Evolutionary conservation across 2,113 vertebrate genomes (phyloP), one percentile per base, ranked within the genome.

Genomic region (Illadopsis cleaveri): DNA sequence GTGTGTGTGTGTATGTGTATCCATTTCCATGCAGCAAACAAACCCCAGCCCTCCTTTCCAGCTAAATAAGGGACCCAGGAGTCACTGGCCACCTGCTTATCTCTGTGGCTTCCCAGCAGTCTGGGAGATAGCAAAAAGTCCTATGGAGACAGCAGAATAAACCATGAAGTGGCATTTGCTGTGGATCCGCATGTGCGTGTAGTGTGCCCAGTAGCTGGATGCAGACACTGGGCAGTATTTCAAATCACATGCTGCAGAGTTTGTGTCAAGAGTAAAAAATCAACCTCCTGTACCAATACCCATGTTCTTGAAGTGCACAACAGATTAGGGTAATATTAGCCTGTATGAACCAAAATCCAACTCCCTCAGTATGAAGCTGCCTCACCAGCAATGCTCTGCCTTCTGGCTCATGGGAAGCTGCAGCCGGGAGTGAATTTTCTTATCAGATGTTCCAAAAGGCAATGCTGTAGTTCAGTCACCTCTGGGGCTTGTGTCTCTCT

Each of bases 1-100:
- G 3, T 28, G 35, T 0, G 4, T 30, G 25, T 0, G 5, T 33
- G n/a, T n/a, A n/a, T n/a, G 23, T 42, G 20, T 9, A 58, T 78
- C 17, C 20, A 24, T 68, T 64, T 82, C 50, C 60, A 51, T 3
- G 3, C 54, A 77, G 25, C 54, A 80, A 73, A 85, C 6, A 84
- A 87, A 47, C 8, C 5, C 13, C 38, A 78, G 50, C 28, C n/a
- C 50, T 50, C 24, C 14, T 82, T 76, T 72, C 45, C 60, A 38
- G 11, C 13, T 80, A 53, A 82, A 57, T 76, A 77, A 80, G 21
- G 23, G 3, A 33, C 6, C 2, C 7, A 15, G 12, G 23, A 54
- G 7, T 62, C 56, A 75, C 75, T 9, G 20, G 12, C 37, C 42
- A 81, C 76, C 35, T 90, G 45, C 45, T 61, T 77, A 40, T 47